These are phyloP conservation scores for Dipodomys stephensi DNA, from an alignment of 2,113 vertebrate genomes.

Conservation along the genomic window DNA sequence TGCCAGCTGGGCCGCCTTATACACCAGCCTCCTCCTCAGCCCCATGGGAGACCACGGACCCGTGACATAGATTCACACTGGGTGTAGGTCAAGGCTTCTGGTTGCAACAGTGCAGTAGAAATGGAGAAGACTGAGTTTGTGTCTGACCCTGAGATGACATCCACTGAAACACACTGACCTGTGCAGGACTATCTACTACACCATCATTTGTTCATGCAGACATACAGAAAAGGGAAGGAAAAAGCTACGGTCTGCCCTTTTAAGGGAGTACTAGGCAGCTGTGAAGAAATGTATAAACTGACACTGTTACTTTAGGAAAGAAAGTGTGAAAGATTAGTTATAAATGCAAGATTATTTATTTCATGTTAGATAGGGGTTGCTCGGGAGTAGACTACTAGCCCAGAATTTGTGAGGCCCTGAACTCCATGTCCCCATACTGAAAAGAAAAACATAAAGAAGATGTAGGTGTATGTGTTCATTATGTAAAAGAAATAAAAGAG, in stretches of 20 bases:
- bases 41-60: background rate
- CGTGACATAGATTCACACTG: background rate
- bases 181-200: accelerated
- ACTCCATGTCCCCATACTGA: too few relatives aligned
- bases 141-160: background rate
- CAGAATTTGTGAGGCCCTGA: too few relatives aligned
- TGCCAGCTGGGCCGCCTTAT: background rate
- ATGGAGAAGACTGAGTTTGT: background rate
- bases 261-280: accelerated
- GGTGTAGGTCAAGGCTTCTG: background rate
- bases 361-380: background rate
- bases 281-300: accelerated
- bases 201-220: too few relatives aligned
- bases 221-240: accelerated
- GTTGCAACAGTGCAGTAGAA: background rate
- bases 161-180: background rate
- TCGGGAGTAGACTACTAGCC: too few relatives aligned
- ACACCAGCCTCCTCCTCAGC: too few relatives aligned
- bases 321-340: accelerated
- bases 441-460: background rate
- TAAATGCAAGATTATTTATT: accelerated
- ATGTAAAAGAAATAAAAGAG: background rate
- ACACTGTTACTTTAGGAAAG: accelerated
- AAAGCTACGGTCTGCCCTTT: accelerated
- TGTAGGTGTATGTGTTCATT: too few relatives aligned